These are phyloP conservation scores for Mastacembelus armatus DNA, from an alignment of 2,797 vertebrate species.

Conservation along the genomic window DNA sequence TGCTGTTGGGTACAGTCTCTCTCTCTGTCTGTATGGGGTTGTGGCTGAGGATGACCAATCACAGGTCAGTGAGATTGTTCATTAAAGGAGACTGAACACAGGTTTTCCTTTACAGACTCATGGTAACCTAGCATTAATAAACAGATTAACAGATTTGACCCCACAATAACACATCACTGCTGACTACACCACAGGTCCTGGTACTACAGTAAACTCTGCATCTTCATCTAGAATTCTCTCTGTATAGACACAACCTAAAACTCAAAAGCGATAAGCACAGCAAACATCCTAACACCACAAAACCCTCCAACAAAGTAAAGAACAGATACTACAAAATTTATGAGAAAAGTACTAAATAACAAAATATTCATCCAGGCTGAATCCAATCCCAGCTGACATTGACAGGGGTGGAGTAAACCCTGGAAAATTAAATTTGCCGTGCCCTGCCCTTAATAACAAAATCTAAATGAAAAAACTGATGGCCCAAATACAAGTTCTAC, in stretches of 20 bases:
- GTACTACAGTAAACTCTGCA: no score
- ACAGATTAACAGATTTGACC: background rate
- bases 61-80: constrained; percentile 17
- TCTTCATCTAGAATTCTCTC: background rate
- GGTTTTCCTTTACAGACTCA: constrained; percentile 3
- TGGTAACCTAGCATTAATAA: constrained; percentile 36
- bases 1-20: background rate
- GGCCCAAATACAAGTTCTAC: no score
- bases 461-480: no score
- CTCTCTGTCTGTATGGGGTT: constrained; percentile 28
- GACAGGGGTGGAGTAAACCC: no score
- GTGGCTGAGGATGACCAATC: constrained; percentile 64
- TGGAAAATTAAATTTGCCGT: no score
- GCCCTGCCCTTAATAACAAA: no score
- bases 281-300: background rate
- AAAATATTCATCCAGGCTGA: no score
- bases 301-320: background rate
- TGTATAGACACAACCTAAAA: background rate
- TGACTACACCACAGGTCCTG: no score
- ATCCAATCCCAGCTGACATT: no score
- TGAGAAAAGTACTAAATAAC: background rate
- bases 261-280: background rate
- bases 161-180: no score
- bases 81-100: background rate
- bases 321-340: no score